phyloP scores from a whole-genome alignment of 2,797 vertebrate genomes.

The Eutrigla gurnardus region DNA sequence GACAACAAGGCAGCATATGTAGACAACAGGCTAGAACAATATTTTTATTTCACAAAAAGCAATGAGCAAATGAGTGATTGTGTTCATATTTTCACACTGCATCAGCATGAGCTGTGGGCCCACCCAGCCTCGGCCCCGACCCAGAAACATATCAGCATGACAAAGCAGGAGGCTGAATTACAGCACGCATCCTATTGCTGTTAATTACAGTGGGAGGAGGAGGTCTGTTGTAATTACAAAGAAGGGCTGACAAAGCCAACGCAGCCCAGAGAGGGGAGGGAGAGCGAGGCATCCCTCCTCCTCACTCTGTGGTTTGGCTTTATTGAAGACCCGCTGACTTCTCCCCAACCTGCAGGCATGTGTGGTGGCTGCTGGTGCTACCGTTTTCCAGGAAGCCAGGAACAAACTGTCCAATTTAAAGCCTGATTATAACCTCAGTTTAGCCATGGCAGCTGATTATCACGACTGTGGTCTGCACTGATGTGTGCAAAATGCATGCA shows the following conservation, averaged over 20 bases:
- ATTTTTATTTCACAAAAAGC: neutral
- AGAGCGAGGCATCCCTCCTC: constrained; percentile 47
- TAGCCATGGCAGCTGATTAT: constrained; percentile 40
- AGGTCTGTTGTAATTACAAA: constrained; percentile 78
- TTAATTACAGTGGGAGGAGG: constrained; percentile 76
- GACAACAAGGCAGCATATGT: neutral
- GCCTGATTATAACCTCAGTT: constrained; percentile 48
- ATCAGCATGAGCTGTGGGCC: constrained; percentile 32
- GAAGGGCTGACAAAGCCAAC: constrained; percentile 73
- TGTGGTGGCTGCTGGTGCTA: constrained; percentile 56
- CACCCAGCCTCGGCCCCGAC: constrained; percentile 51
- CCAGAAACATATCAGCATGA: constrained; percentile 64
- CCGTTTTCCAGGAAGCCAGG: constrained; percentile 72
- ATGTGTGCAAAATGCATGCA: constrained; percentile 9
- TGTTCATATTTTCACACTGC: constrained; percentile 16
- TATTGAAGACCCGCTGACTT: constrained; percentile 72
- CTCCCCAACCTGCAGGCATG: constrained; percentile 54
- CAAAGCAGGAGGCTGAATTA: constrained; percentile 70
- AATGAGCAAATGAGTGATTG: neutral
- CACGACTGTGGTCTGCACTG: constrained; percentile 27
- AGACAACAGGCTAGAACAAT: neutral
- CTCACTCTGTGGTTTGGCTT: constrained; percentile 64
- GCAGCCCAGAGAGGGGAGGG: constrained; percentile 55
- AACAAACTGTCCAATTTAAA: constrained; percentile 53
- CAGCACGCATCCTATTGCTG: constrained; percentile 71